Percentiles rank a stretch among this genome's conserved stretches.
These are phyloP conservation scores for Xanthorhoe spadicearia DNA, from an alignment of 2,888 invertebrate genomes.

Conservation along the genomic window DNA sequence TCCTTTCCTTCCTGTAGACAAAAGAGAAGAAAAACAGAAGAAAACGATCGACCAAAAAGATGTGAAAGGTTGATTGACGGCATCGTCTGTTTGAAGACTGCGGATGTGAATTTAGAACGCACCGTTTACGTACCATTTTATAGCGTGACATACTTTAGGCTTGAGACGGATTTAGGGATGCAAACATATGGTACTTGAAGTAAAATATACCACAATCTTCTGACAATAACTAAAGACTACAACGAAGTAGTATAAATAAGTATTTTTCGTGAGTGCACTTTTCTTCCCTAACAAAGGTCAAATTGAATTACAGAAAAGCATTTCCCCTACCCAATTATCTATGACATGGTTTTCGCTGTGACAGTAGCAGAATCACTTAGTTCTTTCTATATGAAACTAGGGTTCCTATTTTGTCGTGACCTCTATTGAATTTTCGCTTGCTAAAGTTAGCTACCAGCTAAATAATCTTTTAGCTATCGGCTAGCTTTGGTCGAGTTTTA, in stretches of 20 bases:
- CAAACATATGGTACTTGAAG: conserved; percentile 3
- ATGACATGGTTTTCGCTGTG: too few species aligned
- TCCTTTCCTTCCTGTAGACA: conserved; percentile 80
- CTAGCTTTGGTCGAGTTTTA: too few species aligned
- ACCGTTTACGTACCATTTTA: conserved; percentile 27
- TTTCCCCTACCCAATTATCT: too few species aligned
- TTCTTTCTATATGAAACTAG: too few species aligned
- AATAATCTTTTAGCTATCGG: too few species aligned
- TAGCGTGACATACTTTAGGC: conserved; percentile 22
- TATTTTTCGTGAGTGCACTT: neutral
- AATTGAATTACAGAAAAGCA: too few species aligned
- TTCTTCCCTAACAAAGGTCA: too few species aligned
- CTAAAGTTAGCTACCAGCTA: too few species aligned
- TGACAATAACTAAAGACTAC: neutral
- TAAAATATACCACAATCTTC: neutral
- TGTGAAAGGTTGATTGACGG: conserved; percentile 26
- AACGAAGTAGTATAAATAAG: too few species aligned
- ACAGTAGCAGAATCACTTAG: too few species aligned
- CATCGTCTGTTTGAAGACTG: conserved; percentile 11
- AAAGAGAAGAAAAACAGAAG: conserved; percentile 55
- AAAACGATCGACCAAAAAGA: conserved; percentile 67
- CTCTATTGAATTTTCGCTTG: too few species aligned
- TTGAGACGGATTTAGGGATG: conserved; percentile 9
- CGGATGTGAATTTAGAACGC: conserved; percentile 29
- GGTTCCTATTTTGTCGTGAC: too few species aligned